phyloP scores from a whole-genome alignment of 2,113 vertebrate genomes.

The Plestiodon gilberti region DNA sequence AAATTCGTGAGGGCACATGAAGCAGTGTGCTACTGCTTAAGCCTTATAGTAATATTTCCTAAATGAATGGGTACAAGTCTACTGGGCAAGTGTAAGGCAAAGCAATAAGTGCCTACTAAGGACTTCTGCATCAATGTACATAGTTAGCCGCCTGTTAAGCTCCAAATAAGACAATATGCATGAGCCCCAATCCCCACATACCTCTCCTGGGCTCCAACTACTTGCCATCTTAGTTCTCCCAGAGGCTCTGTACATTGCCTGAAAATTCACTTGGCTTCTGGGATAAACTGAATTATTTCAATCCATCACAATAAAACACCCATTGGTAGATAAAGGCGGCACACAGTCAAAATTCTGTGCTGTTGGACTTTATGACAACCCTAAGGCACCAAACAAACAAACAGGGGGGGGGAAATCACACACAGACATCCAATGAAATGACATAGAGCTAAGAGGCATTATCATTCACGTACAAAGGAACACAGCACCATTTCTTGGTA shows the following conservation, averaged over 20 bases:
- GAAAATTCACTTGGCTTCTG: not conserved
- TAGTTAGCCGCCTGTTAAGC: too few species aligned
- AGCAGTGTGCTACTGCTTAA: too few species aligned
- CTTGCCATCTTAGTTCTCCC: too few species aligned
- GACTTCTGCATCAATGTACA: too few species aligned
- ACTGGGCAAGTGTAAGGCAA: too few species aligned
- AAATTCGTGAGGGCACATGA: too few species aligned
- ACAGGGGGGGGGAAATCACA: not conserved
- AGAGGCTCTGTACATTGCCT: not conserved
- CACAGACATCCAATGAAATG: not conserved
- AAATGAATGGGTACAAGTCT: too few species aligned
- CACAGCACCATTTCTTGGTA: not conserved
- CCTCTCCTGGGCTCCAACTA: not conserved
- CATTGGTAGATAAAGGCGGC: not conserved
- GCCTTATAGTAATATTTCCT: too few species aligned
- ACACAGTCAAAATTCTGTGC: not conserved
- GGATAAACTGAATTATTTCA: not conserved
- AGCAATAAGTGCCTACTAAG: too few species aligned
- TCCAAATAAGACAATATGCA: too few species aligned
- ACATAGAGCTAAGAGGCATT: not conserved
- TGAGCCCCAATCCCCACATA: not conserved
- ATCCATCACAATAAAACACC: not conserved
- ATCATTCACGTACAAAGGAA: not conserved
- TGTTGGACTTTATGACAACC: too few species aligned
- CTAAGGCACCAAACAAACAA: not conserved